Base-by-base conservation (phyloP, 1,140 invertebrate species). In the Melanaphis sacchari region DNA sequence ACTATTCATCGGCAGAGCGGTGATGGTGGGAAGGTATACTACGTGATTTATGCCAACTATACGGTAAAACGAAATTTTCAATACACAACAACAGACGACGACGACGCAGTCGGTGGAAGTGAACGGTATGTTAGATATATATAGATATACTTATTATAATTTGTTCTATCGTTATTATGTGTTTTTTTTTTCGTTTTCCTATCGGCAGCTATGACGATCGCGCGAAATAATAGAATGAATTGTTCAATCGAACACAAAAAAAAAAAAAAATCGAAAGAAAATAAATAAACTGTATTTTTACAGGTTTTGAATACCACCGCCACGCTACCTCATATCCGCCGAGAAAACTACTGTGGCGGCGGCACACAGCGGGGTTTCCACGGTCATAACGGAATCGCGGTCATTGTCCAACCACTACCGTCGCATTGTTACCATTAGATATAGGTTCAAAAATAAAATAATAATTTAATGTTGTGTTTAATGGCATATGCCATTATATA, bases 201-300 rank as follows among this genome's bases (percentile, higher is more conserved):
- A 24, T 38, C 46, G 43, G 38, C 36, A 15, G 5, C 38, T 15
- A 18, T 15, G 24, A n/a, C 88, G 24, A 54, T 41, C 15, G 52
- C n/a, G 89, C 89, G 26, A 90, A 66, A 90, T 41, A 66, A 90
- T 66, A n/a, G 89, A 90, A 46, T 26, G 87, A 54, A 90, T n/a
- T n/a, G n/a, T n/a, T n/a, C 38, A n/a, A 76, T 76, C 1, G 52
- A 66, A 54, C 38, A 0, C 22, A 5, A 52, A 22, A 49, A 49
- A 52, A 52, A 88, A 8, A 88, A 31, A 87, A 84, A 84, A 26
- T 26, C 40, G 40, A 24, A 52, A 22, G n/a, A 49, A 46, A 54
- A 54, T 40, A 89, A 89, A 89, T 43, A 52, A 89, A 89, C 88
- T 36, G 88, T 89, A 54, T 89, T 89, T 88, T 54, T 89, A 89